Base-by-base conservation (phyloP, 2,113 vertebrate genomes). In the Corythornis vintsioides region DNA sequence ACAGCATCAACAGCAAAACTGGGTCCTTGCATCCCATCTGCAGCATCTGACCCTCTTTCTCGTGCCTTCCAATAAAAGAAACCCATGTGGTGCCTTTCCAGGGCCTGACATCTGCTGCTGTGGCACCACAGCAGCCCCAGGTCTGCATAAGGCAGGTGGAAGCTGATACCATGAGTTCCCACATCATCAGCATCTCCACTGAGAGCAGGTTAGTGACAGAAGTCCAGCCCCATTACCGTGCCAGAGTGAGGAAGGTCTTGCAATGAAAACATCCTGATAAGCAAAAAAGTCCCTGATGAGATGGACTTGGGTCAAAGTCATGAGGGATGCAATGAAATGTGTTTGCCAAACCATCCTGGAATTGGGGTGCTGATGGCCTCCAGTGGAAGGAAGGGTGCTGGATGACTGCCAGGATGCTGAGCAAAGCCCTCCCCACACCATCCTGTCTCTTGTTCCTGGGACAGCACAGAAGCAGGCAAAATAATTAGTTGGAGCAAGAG, bases 241-340 rank as follows among this genome's bases (percentile, higher is more conserved):
- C 71, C 29, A 26, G 65, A 33, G 43, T 6, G 50, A 20, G 35
- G 22, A 53, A 72, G 25, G 59, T 28, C 63, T 40, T 26, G 20
- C 15, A 9, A 16, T 42, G 65, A 24, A 53, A 64, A 73, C 15
- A 16, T 47, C 69, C 47, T 5, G 7, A 45, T 10, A 19, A 43
- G 48, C 57, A 11, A 48, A 67, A 61, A 14, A 7, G 31, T 38
- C 59, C 19, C 25, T 12, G 18, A 21, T 33, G 55, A 19, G 55
- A 7, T 2, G 2, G 33, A 6, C 24, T 6, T 4, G 40, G 24
- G 28, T 61, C 14, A 6, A 3, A 60, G 60, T 69, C 16, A 0
- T 4, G 20, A 40, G 35, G 31, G 31, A 16, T 28, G 25, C 6
- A 2, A 0, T 33, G 50, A 20, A 52, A 11, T 3, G 29, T 6